These are phyloP conservation scores for Mus pahari DNA, from an alignment of 2,113 vertebrate genomes.

Conservation along the genomic window DNA sequence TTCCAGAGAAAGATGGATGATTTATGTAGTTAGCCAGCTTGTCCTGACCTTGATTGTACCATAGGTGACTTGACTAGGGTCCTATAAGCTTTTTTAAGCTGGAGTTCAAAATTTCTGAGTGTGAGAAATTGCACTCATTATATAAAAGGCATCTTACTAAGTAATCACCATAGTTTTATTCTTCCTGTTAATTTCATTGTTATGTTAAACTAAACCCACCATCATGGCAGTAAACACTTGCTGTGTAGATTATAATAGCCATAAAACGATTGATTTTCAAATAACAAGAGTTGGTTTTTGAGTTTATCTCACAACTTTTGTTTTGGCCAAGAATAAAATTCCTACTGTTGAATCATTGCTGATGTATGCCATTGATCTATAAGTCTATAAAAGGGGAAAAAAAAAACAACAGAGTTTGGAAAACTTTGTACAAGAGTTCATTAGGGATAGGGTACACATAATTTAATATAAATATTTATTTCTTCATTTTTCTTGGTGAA, in stretches of 20 bases:
- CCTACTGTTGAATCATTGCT: not conserved
- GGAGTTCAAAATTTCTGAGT: not conserved
- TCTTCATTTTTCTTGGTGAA: not conserved
- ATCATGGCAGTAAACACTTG: not conserved
- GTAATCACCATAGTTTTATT: no score
- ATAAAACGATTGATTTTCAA: not conserved
- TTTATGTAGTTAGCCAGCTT: not conserved
- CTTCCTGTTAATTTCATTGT: not conserved
- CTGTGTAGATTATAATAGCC: no score
- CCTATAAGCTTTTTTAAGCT: not conserved
- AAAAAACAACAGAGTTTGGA: fast-evolving
- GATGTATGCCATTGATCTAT: no score
- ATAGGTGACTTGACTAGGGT: no score
- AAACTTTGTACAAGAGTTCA: not conserved
- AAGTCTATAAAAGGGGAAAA: no score
- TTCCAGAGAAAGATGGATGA: not conserved
- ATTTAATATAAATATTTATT: not conserved
- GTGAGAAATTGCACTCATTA: no score
- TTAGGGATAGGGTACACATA: not conserved
- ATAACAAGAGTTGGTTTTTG: not conserved
- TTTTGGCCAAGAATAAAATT: not conserved
- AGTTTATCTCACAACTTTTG: not conserved
- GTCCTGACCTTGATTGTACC: not conserved
- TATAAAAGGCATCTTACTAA: no score
- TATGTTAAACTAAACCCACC: no score